These are phyloP conservation scores for Platycercus adscitus DNA, from an alignment of 2,113 vertebrate species.

Conservation along the genomic window DNA sequence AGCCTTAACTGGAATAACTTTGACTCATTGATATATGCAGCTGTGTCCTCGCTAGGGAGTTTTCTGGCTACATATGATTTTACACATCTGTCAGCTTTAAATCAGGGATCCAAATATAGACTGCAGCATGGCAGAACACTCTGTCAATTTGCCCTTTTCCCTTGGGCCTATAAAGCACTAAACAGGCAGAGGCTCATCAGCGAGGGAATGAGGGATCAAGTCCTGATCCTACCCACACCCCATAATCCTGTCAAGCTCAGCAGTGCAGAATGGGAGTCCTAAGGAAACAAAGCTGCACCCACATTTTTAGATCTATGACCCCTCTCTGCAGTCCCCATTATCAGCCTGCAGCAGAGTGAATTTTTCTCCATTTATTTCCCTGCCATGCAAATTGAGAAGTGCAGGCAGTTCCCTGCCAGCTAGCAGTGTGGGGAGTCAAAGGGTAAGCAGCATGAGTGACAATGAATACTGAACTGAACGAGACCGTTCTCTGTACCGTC, in stretches of 20 bases:
- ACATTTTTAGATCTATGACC: background rate
- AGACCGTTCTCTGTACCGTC: background rate
- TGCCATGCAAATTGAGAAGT: background rate
- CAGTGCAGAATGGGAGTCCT: background rate
- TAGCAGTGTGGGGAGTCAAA: background rate
- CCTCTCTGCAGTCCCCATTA: background rate
- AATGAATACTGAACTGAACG: rapidly evolving
- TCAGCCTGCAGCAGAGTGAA: background rate
- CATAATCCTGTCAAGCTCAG: background rate
- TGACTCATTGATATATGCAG: constrained; percentile 22
- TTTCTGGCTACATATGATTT: constrained; percentile 25
- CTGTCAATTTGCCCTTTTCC: constrained; percentile 7
- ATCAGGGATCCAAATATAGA: constrained; percentile 46
- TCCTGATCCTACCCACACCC: background rate
- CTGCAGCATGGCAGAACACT: background rate
- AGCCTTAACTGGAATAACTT: constrained; percentile 35
- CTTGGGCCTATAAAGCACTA: constrained; percentile 18
- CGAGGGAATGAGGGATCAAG: background rate
- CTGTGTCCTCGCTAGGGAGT: constrained; percentile 34
- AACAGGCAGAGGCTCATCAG: constrained; percentile 18
- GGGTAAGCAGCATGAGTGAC: background rate
- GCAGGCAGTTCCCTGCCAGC: background rate
- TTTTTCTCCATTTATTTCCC: background rate
- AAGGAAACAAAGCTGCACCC: background rate
- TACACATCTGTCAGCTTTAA: constrained; percentile 61